phyloP scores from a whole-genome alignment of 1,140 invertebrate genomes.

The Thaumetopoea pityocampa region DNA sequence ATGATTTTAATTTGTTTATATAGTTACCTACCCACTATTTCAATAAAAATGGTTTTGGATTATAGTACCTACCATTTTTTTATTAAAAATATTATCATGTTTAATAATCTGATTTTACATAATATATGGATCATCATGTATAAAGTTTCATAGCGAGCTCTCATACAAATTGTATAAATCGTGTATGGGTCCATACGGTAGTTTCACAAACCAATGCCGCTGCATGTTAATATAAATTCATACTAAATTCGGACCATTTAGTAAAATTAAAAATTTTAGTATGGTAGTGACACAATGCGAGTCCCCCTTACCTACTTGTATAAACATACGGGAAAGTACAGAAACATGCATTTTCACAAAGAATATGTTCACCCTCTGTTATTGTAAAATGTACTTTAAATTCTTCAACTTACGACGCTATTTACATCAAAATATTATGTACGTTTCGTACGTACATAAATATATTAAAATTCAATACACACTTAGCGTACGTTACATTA shows the following conservation, averaged over 20 bases:
- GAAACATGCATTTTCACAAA: slow-evolving; percentile 44
- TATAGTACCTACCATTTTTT: slow-evolving; percentile 36
- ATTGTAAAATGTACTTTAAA: slow-evolving; percentile 24
- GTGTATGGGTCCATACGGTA: slow-evolving; percentile 35
- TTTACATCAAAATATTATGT: too few species aligned
- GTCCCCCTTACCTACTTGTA: slow-evolving; percentile 35
- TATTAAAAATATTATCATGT: slow-evolving; percentile 17
- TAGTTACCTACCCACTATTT: background rate
- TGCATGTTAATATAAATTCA: slow-evolving; percentile 29
- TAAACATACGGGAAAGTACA: slow-evolving; percentile 61
- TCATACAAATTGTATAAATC: slow-evolving; percentile 28
- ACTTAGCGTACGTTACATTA: too few species aligned
- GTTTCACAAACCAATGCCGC: slow-evolving; percentile 19
- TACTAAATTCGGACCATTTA: slow-evolving; percentile 60
- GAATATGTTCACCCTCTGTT: slow-evolving; percentile 32
- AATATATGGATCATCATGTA: slow-evolving; percentile 23
- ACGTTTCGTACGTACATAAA: too few species aligned
- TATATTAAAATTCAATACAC: too few species aligned
- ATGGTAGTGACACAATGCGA: slow-evolving; percentile 35
- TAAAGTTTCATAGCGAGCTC: slow-evolving; percentile 42
- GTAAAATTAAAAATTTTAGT: slow-evolving; percentile 45
- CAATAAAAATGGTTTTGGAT: slow-evolving; percentile 33
- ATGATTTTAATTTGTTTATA: slow-evolving; percentile 38
- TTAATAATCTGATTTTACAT: slow-evolving; percentile 15
- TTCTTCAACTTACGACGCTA: slow-evolving; percentile 12